Evolutionary conservation across 2,797 vertebrate species (phyloP).

Genomic region (Lacerta bilineata): DNA sequence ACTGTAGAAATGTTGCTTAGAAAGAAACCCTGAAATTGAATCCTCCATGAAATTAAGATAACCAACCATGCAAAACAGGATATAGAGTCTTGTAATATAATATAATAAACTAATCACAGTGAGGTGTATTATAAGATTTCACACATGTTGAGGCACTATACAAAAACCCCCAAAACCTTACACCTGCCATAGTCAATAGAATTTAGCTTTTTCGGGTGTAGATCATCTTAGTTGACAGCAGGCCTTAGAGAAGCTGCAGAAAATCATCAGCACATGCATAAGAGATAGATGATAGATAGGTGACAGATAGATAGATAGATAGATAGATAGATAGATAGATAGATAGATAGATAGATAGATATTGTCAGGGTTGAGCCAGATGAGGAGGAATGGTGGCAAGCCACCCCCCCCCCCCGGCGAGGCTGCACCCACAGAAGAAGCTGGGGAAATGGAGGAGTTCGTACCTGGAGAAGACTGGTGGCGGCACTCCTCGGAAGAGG

Average conservation of each 20-base stretch:
- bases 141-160: background rate
- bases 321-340: no score
- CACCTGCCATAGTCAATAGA: background rate
- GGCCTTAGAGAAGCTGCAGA: background rate
- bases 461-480: no score
- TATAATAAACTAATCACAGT: background rate
- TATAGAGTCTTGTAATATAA: background rate
- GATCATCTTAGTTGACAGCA: background rate
- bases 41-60: conserved; percentile 4
- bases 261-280: background rate
- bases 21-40: background rate
- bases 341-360: no score
- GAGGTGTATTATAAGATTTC: background rate
- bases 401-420: no score
- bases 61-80: background rate
- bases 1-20: background rate
- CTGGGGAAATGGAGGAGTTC: no score
- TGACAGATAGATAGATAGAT: no score
- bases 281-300: background rate
- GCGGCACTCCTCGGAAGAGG: no score
- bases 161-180: background rate
- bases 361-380: no score
- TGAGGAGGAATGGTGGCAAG: no score
- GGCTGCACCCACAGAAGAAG: no score
- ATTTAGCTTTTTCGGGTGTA: background rate